A percentile compares a stretch with the other conserved stretches of the same genome.
These are phyloP conservation scores for Leptinotarsa haldemani DNA, from an alignment of 2,888 invertebrate species.

Conservation along the genomic window DNA sequence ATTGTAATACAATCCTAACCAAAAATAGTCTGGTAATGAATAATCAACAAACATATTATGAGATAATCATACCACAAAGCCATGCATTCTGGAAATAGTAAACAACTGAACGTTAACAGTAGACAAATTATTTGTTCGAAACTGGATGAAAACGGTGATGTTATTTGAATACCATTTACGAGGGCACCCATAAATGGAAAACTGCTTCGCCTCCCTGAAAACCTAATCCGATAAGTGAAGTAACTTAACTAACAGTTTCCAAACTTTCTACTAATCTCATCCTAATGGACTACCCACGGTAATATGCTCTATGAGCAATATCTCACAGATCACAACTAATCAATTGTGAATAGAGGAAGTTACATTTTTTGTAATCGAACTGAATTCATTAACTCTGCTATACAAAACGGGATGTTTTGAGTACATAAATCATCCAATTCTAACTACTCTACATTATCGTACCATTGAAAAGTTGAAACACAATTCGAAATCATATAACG, in stretches of 20 bases:
- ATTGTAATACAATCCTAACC: no score
- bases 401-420: no score
- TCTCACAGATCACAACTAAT: constrained; percentile 5
- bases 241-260: constrained; percentile 33
- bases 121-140: constrained; percentile 22
- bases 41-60: no score
- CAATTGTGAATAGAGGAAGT: neutral
- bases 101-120: constrained; percentile 23
- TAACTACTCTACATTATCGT: no score
- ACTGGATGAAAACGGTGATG: constrained; percentile 28
- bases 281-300: constrained; percentile 30
- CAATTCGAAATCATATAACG: no score
- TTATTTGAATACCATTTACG: constrained; percentile 23
- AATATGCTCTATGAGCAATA: constrained; percentile 15
- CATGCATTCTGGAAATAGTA: constrained; percentile 7
- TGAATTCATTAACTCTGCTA: no score
- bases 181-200: constrained; percentile 25
- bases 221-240: constrained; percentile 30
- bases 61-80: neutral
- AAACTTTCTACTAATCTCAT: constrained; percentile 33
- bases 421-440: no score
- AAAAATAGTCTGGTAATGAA: no score
- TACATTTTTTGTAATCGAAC: neutral
- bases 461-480: no score
- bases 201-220: constrained; percentile 29